These are phyloP conservation scores for Tangara arthus DNA, from an alignment of 2,797 vertebrate genomes.

Conservation along the genomic window DNA sequence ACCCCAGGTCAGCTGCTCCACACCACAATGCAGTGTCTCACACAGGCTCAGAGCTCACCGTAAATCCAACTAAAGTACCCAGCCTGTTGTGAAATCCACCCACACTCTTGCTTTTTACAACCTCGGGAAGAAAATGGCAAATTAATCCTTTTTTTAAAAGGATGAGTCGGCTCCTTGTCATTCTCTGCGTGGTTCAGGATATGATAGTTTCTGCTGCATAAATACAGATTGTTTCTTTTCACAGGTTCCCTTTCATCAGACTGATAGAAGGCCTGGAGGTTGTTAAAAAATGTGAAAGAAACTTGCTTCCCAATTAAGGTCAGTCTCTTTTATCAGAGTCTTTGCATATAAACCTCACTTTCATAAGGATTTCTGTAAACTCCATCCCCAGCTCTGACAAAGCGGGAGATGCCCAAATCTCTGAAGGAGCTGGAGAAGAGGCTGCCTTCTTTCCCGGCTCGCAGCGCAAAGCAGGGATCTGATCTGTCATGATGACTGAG, in stretches of 20 bases:
- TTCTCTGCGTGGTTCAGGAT: not conserved
- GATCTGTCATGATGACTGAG: conserved; percentile 77
- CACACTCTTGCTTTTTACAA: conserved; percentile 40
- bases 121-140: conserved; percentile 32
- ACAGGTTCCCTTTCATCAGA: conserved; percentile 46
- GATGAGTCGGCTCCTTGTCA: conserved; percentile 52
- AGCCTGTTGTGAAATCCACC: conserved; percentile 30
- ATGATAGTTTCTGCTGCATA: conserved; percentile 52
- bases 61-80: not conserved
- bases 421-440: not conserved
- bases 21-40: not conserved
- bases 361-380: conserved; percentile 57
- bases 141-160: conserved; percentile 47
- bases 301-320: conserved; percentile 58
- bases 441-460: conserved; percentile 11
- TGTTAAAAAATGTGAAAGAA: conserved; percentile 49
- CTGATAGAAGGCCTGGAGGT: conserved; percentile 43
- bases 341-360: conserved; percentile 54
- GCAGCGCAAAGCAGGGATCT: conserved; percentile 48
- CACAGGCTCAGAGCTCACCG: not conserved
- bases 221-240: conserved; percentile 57
- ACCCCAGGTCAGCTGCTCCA: not conserved
- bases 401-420: conserved; percentile 50
- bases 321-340: conserved; percentile 53
- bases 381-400: conserved; percentile 46